Percentiles rank a stretch among this genome's conserved stretches.
Conservation (phyloP, 2,888 invertebrate genomes). For the Hyppa rectilinea region DNA sequence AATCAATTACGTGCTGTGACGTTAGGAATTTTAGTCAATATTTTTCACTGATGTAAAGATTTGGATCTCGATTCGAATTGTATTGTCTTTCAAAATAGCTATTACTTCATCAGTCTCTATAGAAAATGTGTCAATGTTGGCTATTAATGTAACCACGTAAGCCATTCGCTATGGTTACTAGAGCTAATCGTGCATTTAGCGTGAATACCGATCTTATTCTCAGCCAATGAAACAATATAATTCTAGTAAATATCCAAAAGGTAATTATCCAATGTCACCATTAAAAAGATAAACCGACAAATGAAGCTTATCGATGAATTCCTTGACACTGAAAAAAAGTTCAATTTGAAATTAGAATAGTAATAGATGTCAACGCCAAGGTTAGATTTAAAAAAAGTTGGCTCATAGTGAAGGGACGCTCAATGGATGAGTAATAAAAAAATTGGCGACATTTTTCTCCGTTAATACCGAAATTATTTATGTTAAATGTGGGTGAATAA, state of each 20-base stretch:
- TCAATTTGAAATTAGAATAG: slow-evolving; percentile 45
- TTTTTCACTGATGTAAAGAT: not conserved
- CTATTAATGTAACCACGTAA: slow-evolving; percentile 18
- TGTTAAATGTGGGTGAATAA: too few species aligned
- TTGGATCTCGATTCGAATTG: not conserved
- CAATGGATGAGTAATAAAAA: slow-evolving; percentile 25
- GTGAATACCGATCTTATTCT: slow-evolving; percentile 12
- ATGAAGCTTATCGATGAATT: slow-evolving; percentile 44
- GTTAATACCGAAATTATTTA: not conserved
- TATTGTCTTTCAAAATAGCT: slow-evolving; percentile 9
- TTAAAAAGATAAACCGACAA: slow-evolving; percentile 34
- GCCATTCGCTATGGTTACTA: slow-evolving; percentile 22
- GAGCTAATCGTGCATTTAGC: slow-evolving; percentile 9
- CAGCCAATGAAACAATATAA: slow-evolving; percentile 12
- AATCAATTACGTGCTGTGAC: not conserved
- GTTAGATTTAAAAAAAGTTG: slow-evolving; percentile 53
- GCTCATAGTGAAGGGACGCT: slow-evolving; percentile 17
- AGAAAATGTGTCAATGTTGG: slow-evolving; percentile 35
- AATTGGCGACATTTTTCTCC: slow-evolving; percentile 15
- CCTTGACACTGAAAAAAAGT: slow-evolving; percentile 48
- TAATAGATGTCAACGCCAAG: slow-evolving; percentile 55
- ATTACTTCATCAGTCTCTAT: slow-evolving; percentile 14
- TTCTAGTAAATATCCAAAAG: slow-evolving; percentile 1
- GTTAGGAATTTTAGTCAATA: not conserved
- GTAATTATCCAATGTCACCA: slow-evolving; percentile 13